Conservation (phyloP, 2,888 invertebrate species). For the Idaea dimidiata region DNA sequence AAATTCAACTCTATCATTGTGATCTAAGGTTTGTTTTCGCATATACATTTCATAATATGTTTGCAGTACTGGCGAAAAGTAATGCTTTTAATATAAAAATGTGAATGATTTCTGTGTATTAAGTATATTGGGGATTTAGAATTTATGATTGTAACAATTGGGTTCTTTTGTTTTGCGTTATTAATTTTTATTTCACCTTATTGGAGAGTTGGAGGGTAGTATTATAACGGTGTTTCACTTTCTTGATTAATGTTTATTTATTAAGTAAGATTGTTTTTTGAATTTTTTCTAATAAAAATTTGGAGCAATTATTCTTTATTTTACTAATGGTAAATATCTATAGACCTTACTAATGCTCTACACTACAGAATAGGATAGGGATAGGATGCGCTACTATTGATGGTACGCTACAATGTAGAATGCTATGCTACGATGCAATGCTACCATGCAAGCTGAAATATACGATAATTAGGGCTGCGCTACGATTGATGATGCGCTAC, state of each 20-base stretch:
- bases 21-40: conserved; percentile 22
- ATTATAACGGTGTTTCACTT: conserved; percentile 15
- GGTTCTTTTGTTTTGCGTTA: conserved; percentile 2
- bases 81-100: conserved; percentile 51
- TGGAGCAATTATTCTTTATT: no score
- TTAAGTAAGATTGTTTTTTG: no score
- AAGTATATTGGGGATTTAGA: conserved; percentile 48
- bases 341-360: no score
- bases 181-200: conserved; percentile 10
- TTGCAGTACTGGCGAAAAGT: conserved; percentile 33
- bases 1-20: conserved; percentile 19
- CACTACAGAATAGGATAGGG: no score
- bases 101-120: conserved; percentile 47
- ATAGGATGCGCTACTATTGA: not conserved
- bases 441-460: no score
- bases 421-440: not conserved
- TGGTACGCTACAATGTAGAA: not conserved
- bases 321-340: no score
- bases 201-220: not conserved
- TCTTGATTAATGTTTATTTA: conserved; percentile 7
- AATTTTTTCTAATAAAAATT: no score
- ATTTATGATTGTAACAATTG: conserved; percentile 39
- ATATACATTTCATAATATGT: not conserved
- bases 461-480: no score
- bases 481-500: not conserved